A percentile compares a stretch with the other conserved stretches of the same genome.
phyloP scores from a whole-genome alignment of 2,888 invertebrate genomes.

The Hanleya hanleyi region DNA sequence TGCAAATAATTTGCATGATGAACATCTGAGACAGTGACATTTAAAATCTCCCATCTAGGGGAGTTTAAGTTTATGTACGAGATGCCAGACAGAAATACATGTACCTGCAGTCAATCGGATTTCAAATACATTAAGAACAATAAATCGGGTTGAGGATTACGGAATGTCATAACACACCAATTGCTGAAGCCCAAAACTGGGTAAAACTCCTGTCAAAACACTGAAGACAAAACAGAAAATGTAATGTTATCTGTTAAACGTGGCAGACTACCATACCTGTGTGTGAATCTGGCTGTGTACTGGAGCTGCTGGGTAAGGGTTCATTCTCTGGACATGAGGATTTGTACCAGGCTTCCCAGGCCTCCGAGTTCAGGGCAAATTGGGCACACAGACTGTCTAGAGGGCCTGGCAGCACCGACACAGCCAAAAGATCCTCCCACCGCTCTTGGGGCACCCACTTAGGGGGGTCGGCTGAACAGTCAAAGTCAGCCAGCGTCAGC shows the following conservation, averaged over 20 bases:
- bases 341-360: slow-evolving; percentile 69
- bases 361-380: slow-evolving; percentile 59
- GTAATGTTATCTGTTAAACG: too few species aligned
- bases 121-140: too few species aligned
- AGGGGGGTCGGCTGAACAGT: slow-evolving; percentile 63
- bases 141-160: too few species aligned
- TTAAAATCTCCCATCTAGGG: too few species aligned
- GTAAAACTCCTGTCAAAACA: not conserved
- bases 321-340: slow-evolving; percentile 59
- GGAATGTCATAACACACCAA: not conserved
- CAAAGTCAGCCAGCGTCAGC: slow-evolving; percentile 69
- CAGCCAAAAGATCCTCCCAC: slow-evolving; percentile 71
- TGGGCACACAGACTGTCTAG: slow-evolving; percentile 69
- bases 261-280: too few species aligned
- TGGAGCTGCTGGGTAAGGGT: slow-evolving; percentile 49
- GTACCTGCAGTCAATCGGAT: too few species aligned
- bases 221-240: too few species aligned
- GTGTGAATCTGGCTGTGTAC: not conserved
- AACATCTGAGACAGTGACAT: too few species aligned
- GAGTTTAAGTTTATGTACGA: too few species aligned
- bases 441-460: slow-evolving; percentile 67
- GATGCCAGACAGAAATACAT: too few species aligned
- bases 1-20: too few species aligned
- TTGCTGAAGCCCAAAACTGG: not conserved
- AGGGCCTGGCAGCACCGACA: slow-evolving; percentile 70